phyloP scores from a whole-genome alignment of 1,140 invertebrate species.

The Phymorhynchus buccinoides region DNA sequence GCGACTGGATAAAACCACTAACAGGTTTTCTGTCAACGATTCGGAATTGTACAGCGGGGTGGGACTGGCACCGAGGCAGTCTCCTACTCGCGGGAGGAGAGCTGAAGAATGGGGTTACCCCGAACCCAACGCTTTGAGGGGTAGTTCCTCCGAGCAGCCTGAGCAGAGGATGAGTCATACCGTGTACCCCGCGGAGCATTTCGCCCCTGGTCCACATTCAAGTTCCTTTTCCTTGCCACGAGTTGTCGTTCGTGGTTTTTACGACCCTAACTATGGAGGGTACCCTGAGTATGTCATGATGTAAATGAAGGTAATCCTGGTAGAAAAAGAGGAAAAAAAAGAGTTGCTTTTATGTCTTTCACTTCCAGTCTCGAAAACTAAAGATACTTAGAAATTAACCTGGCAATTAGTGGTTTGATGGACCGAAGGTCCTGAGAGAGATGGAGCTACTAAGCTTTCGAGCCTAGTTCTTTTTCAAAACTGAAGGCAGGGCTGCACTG shows the following conservation, averaged over 20 bases:
- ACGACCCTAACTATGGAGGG: background rate
- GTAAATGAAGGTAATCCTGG: background rate
- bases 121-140: background rate
- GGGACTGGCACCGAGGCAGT: background rate
- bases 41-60: background rate
- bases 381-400: too few species aligned
- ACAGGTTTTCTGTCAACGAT: too few species aligned
- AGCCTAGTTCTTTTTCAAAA: too few species aligned
- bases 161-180: background rate
- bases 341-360: too few species aligned
- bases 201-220: background rate
- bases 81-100: background rate
- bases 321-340: too few species aligned
- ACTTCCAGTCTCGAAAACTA: too few species aligned
- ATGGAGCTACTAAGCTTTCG: too few species aligned
- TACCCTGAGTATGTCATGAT: slow-evolving; percentile 6
- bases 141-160: background rate
- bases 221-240: background rate
- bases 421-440: too few species aligned
- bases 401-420: too few species aligned
- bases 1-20: too few species aligned
- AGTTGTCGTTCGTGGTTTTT: background rate
- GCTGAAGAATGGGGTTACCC: background rate
- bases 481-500: too few species aligned
- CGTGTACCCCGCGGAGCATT: background rate